These are phyloP conservation scores for Tinea semifulvella DNA, from an alignment of 2,888 invertebrate genomes.

Conservation along the genomic window DNA sequence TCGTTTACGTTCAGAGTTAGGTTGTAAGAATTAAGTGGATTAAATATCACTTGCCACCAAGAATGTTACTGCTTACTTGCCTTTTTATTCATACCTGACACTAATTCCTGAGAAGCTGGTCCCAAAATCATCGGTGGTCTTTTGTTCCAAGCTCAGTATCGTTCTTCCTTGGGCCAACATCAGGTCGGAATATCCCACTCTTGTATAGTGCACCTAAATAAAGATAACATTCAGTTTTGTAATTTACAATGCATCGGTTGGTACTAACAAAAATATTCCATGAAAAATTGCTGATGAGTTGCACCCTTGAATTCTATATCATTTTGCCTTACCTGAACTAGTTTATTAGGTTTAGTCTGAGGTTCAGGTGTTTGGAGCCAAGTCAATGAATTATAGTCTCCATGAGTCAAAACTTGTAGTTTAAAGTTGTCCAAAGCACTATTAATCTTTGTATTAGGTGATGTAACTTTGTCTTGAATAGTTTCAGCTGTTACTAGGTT, in stretches of 20 bases:
- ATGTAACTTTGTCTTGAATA: not conserved
- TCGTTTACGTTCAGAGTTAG: not conserved
- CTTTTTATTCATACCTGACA: slow-evolving; percentile 10
- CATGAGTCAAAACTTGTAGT: slow-evolving; percentile 15
- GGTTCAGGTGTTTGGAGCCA: slow-evolving; percentile 29
- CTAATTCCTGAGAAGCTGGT: not conserved
- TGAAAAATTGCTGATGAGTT: too few species aligned
- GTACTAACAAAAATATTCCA: too few species aligned
- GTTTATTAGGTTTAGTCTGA: not conserved
- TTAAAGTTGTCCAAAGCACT: not conserved
- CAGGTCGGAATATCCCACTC: slow-evolving; percentile 17
- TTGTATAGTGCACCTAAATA: slow-evolving; percentile 13
- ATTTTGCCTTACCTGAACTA: not conserved
- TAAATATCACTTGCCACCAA: too few species aligned
- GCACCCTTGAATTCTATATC: too few species aligned
- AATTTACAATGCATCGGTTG: too few species aligned
- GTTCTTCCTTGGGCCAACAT: not conserved
- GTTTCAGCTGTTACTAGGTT: not conserved
- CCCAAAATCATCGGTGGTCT: not conserved
- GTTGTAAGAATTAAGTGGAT: not conserved
- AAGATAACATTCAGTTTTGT: not conserved
- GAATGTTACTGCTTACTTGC: too few species aligned
- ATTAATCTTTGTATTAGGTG: not conserved
- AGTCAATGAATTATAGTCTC: slow-evolving; percentile 29
- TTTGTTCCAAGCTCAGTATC: not conserved